phyloP scores from a whole-genome alignment of 2,113 vertebrate species.

The Tyrannus savana region DNA sequence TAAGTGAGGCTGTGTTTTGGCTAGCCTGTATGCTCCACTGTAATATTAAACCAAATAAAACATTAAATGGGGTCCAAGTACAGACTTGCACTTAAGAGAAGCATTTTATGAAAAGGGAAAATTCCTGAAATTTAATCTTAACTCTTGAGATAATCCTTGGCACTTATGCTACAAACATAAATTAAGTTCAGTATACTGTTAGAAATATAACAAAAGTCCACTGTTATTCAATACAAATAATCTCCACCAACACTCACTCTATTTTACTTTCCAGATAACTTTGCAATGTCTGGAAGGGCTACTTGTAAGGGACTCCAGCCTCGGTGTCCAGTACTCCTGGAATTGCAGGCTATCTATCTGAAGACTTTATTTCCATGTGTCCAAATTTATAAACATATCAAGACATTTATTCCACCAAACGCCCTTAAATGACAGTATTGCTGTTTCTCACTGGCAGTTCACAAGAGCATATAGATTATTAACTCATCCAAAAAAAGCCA shows the following conservation, averaged over 20 bases:
- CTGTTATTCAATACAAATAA: neutral
- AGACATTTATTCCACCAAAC: neutral
- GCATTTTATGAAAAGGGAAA: neutral
- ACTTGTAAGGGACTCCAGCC: neutral
- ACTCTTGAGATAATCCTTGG: neutral
- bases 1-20: slow-evolving; percentile 25
- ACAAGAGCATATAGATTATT: neutral
- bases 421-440: neutral
- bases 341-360: neutral
- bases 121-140: neutral
- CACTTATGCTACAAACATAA: neutral
- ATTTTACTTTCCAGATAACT: neutral
- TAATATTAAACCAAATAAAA: neutral
- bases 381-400: neutral
- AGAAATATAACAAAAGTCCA: neutral
- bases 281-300: neutral
- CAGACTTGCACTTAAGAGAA: neutral
- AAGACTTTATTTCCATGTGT: neutral
- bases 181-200: neutral
- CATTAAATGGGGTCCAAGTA: slow-evolving; percentile 1
- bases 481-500: neutral
- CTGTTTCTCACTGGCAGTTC: neutral
- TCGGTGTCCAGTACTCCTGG: neutral
- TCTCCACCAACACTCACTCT: neutral
- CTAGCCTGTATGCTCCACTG: neutral